These are phyloP conservation scores for Graptemys geographica DNA, from an alignment of 2,797 vertebrate genomes.

Conservation along the genomic window DNA sequence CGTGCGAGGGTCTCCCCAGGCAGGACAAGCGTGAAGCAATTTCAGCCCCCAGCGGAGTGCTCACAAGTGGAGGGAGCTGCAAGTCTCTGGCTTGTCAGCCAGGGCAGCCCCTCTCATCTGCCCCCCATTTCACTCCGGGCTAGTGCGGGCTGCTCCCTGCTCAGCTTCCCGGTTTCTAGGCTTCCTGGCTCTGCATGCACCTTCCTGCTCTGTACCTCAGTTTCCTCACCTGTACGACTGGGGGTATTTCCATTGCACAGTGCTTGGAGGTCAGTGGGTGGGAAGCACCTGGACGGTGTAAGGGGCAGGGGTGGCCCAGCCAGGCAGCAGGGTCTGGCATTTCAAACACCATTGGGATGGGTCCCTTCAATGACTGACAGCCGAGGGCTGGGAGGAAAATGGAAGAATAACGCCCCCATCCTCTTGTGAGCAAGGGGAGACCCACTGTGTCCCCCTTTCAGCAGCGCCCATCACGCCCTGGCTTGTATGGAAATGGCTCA, in stretches of 20 bases:
- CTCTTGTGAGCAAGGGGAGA: neutral
- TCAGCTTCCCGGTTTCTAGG: too few relatives aligned
- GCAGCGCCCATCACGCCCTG: accelerated
- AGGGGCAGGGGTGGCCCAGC: too few relatives aligned
- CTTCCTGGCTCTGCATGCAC: neutral
- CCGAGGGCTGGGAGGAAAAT: neutral
- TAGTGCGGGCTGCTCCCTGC: neutral
- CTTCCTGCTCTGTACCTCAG: neutral
- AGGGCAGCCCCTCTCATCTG: neutral
- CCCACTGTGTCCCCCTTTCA: neutral
- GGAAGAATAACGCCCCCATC: neutral
- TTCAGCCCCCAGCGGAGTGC: too few relatives aligned
- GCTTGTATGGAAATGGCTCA: neutral
- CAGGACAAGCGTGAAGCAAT: too few relatives aligned
- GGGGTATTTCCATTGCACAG: neutral
- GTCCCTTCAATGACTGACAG: neutral
- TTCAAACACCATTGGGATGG: neutral
- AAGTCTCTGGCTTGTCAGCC: neutral
- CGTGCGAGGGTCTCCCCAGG: too few relatives aligned
- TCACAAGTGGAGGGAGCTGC: too few relatives aligned
- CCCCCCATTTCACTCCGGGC: neutral
- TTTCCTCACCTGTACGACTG: neutral
- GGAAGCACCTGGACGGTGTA: accelerated
- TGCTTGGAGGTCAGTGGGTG: neutral
- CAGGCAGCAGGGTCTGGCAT: accelerated